Evolutionary conservation across 2,888 invertebrate species (phyloP), one percentile per base, ranked within the genome.

Genomic region (Gymnosoma rotundatum): DNA sequence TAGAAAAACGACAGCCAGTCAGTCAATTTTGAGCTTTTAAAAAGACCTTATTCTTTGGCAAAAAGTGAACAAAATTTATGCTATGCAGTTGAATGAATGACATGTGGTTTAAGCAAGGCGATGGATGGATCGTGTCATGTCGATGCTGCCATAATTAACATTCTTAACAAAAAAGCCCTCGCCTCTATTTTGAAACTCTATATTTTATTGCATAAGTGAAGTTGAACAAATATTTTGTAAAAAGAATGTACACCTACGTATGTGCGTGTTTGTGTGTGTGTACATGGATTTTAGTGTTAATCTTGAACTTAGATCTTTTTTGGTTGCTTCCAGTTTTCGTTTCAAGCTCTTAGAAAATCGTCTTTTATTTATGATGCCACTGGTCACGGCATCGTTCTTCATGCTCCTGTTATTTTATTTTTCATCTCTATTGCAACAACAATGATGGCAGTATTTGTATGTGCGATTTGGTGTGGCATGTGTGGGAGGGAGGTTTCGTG

Each of bases 341-440:
- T 42, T 21, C 12, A 18, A 36, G 52, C 36, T 73, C 14, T 52
- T 52, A 8, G 63, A 52, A 36, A 64, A 60, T 50, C n/a, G 32
- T 60, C 18, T 38, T 60, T 60, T 73, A 66, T 60, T 83, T 67
- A 73, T 78, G 73, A 78, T 78, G 72, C 64, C 72, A 60, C 72
- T 82, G 82, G 82, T 82, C 82, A 73, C 78, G 82, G 72, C 72
- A 78, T 72, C 66, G 66, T 72, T 72, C 52, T 36, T 64, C 45
- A 42, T 79, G 58, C 48, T 52, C 2, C 7, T 18, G 18, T 52
- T 52, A 18, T 18, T 20, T 18, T 52, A 4, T 18, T 52, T 36
- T 52, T 48, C 14, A 18, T 18, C 14, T 21, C 64, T 75, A 20
- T 54, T 69, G 75, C 25, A 72, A 66, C 56, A 74, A 42, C 25